Percentiles rank a stretch among this genome's conserved stretches.
Evolutionary conservation across 2,797 vertebrate species (phyloP).

Genomic region (Anolis apletophallus): DNA sequence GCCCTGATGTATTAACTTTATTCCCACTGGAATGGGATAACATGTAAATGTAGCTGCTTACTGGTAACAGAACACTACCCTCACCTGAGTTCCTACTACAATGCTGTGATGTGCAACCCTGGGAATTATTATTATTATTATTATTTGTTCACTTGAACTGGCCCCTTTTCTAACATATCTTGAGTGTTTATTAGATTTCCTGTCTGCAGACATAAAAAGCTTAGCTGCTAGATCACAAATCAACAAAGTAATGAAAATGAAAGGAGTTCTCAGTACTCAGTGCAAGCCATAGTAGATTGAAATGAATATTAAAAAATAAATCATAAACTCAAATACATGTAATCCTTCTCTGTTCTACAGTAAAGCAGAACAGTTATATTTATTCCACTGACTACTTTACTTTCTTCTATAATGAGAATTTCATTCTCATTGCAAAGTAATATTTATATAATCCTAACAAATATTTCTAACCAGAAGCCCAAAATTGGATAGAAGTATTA

Average conservation of each 20-base stretch:
- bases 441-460: conserved; percentile 53
- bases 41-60: neutral
- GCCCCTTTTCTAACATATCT: neutral
- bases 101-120: neutral
- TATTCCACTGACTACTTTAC: conserved; percentile 56
- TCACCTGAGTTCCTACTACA: neutral
- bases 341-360: conserved; percentile 52
- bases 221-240: conserved; percentile 43
- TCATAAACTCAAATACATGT: conserved; percentile 53
- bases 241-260: conserved; percentile 46
- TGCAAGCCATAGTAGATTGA: conserved; percentile 51
- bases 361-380: conserved; percentile 56
- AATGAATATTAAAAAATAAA: conserved; percentile 57
- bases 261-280: conserved; percentile 52
- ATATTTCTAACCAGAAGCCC: conserved; percentile 35
- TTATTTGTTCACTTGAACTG: neutral
- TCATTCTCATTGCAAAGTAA: conserved; percentile 46
- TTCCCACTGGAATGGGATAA: neutral
- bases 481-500: conserved; percentile 33
- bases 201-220: neutral
- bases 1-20: neutral
- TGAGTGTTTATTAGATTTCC: neutral
- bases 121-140: neutral
- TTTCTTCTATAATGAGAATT: conserved; percentile 64
- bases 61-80: no score